These are phyloP conservation scores for Caracal caracal DNA, from an alignment of 2,113 vertebrate species.

Conservation along the genomic window DNA sequence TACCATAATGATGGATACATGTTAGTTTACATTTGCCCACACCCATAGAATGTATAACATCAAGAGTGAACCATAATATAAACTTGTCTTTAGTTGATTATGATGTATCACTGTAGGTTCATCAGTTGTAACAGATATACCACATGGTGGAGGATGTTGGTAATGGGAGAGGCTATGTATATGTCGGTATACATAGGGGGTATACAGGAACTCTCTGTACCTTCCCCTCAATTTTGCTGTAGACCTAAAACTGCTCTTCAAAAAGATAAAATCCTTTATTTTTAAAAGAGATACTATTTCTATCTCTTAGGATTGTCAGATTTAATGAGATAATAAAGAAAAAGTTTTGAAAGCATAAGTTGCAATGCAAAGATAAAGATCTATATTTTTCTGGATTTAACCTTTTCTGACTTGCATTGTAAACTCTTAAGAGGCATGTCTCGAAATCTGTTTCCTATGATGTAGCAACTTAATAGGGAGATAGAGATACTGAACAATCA, in stretches of 20 bases:
- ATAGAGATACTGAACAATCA: neutral
- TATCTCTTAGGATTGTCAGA: slow-evolving; percentile 2
- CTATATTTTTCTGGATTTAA: slow-evolving; percentile 58
- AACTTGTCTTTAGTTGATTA: neutral
- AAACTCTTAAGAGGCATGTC: slow-evolving; percentile 39
- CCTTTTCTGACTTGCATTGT: slow-evolving; percentile 33
- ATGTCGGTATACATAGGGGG: neutral
- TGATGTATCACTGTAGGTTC: neutral
- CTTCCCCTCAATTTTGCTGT: slow-evolving; percentile 22
- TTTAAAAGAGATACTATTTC: slow-evolving; percentile 2
- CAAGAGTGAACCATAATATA: neutral
- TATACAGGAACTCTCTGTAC: neutral
- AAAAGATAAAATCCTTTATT: neutral
- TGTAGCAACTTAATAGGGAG: neutral
- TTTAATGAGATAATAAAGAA: slow-evolving; percentile 6
- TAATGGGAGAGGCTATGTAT: neutral
- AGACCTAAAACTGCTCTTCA: neutral
- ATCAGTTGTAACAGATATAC: neutral
- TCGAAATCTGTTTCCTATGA: slow-evolving; percentile 44
- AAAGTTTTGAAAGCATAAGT: slow-evolving; percentile 35
- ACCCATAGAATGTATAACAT: neutral
- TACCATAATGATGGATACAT: neutral
- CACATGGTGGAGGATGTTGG: neutral
- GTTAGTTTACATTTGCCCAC: neutral
- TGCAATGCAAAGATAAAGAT: neutral